phyloP scores from a whole-genome alignment of 2,888 invertebrate species.

The Lochmaea capreae region DNA sequence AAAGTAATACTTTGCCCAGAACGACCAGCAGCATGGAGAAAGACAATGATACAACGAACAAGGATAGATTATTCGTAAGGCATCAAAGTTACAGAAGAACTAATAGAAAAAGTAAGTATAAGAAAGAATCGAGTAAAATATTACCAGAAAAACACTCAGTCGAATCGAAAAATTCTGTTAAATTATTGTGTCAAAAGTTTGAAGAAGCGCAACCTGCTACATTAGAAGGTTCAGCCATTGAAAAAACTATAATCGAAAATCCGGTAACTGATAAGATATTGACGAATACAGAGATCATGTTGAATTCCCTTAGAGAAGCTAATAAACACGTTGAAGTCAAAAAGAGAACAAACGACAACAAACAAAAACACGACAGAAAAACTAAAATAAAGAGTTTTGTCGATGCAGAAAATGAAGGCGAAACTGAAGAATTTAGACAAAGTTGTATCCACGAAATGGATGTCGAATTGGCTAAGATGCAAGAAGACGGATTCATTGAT shows the following conservation, averaged over 20 bases:
- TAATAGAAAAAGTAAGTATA: constrained; percentile 28
- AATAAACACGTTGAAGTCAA: constrained; percentile 22
- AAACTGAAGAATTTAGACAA: constrained; percentile 47
- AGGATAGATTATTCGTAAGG: constrained; percentile 32
- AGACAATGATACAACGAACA: constrained; percentile 14
- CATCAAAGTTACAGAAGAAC: constrained; percentile 19
- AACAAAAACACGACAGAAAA: constrained; percentile 9
- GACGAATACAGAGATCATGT: background rate
- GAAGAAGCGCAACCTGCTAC: background rate
- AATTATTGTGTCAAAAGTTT: constrained; percentile 27
- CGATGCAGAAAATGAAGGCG: constrained; percentile 46
- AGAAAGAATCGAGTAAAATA: constrained; percentile 15
- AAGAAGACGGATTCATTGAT: constrained; percentile 48
- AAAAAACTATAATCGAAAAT: background rate
- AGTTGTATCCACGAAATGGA: constrained; percentile 48
- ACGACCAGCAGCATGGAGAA: constrained; percentile 23
- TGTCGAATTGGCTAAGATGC: constrained; percentile 48
- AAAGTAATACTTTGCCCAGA: constrained; percentile 28
- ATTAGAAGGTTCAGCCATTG: background rate
- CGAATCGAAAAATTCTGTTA: constrained; percentile 12
- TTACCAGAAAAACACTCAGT: background rate
- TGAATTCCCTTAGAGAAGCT: constrained; percentile 7
- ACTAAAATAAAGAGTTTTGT: constrained; percentile 44
- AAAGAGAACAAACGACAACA: constrained; percentile 24
- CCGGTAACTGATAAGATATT: background rate